Conservation (phyloP, 1,140 invertebrate species). For the Drosophila teissieri region DNA sequence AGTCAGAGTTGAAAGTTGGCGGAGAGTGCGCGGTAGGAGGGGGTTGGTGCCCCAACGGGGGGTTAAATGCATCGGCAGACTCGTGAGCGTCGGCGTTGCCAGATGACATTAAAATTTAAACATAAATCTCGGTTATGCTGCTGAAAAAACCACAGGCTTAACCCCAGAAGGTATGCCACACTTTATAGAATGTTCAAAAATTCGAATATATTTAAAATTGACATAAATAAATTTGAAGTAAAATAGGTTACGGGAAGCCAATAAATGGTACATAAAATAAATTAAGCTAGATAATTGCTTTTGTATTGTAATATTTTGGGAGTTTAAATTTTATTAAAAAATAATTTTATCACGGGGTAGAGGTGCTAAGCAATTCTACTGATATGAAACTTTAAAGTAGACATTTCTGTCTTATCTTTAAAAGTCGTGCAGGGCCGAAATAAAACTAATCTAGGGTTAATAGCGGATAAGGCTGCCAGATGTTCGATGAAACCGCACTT, state of each 20-base stretch:
- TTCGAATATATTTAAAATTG: neutral
- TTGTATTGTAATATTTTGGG: neutral
- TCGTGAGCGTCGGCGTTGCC: slow-evolving; percentile 24
- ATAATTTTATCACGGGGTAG: neutral
- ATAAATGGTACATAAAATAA: too few species aligned
- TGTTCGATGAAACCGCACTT: slow-evolving; percentile 5
- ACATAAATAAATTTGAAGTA: too few species aligned
- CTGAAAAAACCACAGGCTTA: slow-evolving; percentile 1
- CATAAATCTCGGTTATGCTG: slow-evolving; percentile 6
- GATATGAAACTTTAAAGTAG: neutral
- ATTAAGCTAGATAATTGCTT: too few species aligned
- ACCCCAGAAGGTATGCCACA: slow-evolving; percentile 13
- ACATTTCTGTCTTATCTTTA: neutral
- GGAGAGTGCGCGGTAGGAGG: neutral
- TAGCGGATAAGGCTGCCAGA: slow-evolving; percentile 16
- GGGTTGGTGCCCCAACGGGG: neutral
- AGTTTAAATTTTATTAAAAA: too few species aligned
- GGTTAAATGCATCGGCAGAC: slow-evolving; percentile 14
- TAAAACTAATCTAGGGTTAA: slow-evolving; percentile 17
- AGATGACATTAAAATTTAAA: slow-evolving; percentile 33
- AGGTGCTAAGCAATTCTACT: neutral
- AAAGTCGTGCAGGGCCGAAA: neutral
- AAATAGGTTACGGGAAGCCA: neutral
- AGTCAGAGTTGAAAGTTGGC: slow-evolving; percentile 16
- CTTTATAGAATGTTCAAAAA: neutral